phyloP scores from a whole-genome alignment of 1,140 invertebrate genomes.

The Drosophila repletoides region DNA sequence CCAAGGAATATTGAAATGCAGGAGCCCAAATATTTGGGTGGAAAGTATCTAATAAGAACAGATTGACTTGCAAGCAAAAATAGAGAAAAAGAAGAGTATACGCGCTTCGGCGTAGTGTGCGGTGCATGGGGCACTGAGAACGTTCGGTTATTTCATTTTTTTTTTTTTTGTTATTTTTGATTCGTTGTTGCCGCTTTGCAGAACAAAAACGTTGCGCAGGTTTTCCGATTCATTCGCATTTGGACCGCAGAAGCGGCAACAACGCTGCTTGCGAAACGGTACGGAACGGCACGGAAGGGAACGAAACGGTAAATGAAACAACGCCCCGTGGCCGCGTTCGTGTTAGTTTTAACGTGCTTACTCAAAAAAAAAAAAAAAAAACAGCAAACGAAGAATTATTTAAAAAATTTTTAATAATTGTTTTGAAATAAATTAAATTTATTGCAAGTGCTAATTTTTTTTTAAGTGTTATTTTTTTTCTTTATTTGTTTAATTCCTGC shows the following conservation, averaged over 20 bases:
- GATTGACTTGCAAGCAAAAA: too few relatives aligned
- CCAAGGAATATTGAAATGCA: too few relatives aligned
- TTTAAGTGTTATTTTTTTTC: slow-evolving; percentile 1
- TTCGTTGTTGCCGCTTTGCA: slow-evolving; percentile 24
- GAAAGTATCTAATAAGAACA: too few relatives aligned
- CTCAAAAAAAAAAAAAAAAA: slow-evolving; percentile 6
- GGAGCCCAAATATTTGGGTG: too few relatives aligned
- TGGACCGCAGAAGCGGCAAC: slow-evolving; percentile 51
- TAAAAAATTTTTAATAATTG: too few relatives aligned
- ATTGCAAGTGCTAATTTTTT: too few relatives aligned
- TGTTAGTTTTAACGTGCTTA: slow-evolving; percentile 35
- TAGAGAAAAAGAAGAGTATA: too few relatives aligned
- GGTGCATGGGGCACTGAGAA: background rate
- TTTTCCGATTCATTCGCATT: slow-evolving; percentile 50
- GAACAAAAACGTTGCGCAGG: slow-evolving; percentile 42
- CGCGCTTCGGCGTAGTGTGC: background rate
- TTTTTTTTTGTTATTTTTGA: background rate
- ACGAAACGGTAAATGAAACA: slow-evolving; percentile 76
- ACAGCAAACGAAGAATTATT: background rate
- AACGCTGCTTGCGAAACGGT: slow-evolving; percentile 54
- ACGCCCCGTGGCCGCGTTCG: slow-evolving; percentile 51
- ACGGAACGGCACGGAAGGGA: slow-evolving; percentile 50
- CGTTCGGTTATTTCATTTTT: too few relatives aligned
- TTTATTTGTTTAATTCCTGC: background rate
- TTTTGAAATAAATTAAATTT: too few relatives aligned